Percentiles rank a stretch among this genome's conserved stretches.
Conservation (phyloP, 2,113 vertebrate genomes). For the Calypte anna region DNA sequence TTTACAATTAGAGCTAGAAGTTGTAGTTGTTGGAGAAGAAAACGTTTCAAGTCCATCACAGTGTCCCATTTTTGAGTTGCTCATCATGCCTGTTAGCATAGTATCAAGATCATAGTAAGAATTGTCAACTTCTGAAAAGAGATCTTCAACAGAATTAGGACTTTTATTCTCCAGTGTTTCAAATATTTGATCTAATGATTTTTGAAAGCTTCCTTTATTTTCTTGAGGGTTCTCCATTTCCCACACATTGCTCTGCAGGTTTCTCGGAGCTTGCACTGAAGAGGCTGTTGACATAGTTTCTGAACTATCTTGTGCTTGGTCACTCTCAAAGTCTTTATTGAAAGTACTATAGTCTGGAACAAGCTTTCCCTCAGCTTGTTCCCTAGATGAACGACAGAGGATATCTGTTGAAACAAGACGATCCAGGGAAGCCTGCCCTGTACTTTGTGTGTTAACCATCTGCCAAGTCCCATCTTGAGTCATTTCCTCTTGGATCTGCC, state of each 20-base stretch:
- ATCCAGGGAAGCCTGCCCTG: slow-evolving; percentile 83
- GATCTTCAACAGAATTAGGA: slow-evolving; percentile 85
- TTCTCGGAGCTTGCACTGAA: slow-evolving; percentile 68
- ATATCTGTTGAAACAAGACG: slow-evolving; percentile 93
- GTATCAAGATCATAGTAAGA: slow-evolving; percentile 95
- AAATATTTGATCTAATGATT: slow-evolving; percentile 92
- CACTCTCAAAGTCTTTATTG: slow-evolving; percentile 54
- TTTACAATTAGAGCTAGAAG: slow-evolving; percentile 86
- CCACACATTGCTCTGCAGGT: slow-evolving; percentile 81
- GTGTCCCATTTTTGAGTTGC: slow-evolving; percentile 84
- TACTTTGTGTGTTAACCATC: slow-evolving; percentile 80
- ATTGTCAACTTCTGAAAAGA: slow-evolving; percentile 92
- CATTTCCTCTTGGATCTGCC: slow-evolving; percentile 98
- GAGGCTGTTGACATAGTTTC: slow-evolving; percentile 42
- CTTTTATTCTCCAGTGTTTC: slow-evolving; percentile 92
- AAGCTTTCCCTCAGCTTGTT: slow-evolving; percentile 79
- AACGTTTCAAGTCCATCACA: slow-evolving; percentile 90
- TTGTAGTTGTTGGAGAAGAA: slow-evolving; percentile 76
- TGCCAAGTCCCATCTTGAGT: slow-evolving; percentile 92
- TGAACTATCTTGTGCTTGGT: slow-evolving; percentile 15
- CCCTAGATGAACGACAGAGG: slow-evolving; percentile 85
- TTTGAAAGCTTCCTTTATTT: slow-evolving; percentile 78
- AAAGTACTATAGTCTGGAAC: slow-evolving; percentile 68
- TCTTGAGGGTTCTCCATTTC: slow-evolving; percentile 81
- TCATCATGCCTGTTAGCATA: slow-evolving; percentile 93